Evolutionary conservation across 2,113 vertebrate genomes (phyloP), one percentile per base, ranked within the genome.

Genomic region (Motacilla tschutschensis): DNA sequence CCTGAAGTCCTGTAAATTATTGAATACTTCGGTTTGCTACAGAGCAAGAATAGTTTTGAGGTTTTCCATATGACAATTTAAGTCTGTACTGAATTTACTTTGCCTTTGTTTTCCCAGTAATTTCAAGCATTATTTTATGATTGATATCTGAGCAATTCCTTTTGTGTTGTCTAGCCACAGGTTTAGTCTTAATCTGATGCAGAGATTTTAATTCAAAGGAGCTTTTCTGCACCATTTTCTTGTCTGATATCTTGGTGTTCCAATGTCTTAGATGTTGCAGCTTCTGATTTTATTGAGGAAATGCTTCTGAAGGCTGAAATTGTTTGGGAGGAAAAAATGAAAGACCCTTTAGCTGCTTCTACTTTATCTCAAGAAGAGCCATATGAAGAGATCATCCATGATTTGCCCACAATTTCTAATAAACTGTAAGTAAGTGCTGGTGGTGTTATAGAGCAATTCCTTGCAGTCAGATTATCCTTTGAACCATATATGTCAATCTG

Each of bases 281-380:
- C 97, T 2, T 98, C 98, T 19, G 97, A 98, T 54, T 96, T 96
- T 60, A 98, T 99, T 67, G 97, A 97, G 85, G 97, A 98, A 41
- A 95, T 98, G 92, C 95, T 99, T 80, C 93, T 98, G 76, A 98
- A 95, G 44, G 98, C 98, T 16, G 99, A 99, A 95, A 95, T 94
- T 53, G 92, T 96, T 89, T 99, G 98, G 98, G 96, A 97, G 31
- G 96, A 97, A 88, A 97, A 94, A 92, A 93, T 92, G 75, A 96
- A 94, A 88, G 97, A 98, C 47, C 97, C 97, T 13, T 90, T 94
- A 11, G 76, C 94, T 38, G 91, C 92, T 46, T 76, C 95, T 21
- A 1, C 90, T 26, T 93, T 96, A 44, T 79, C 96, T 35, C 95
- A 97, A 51, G 97, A 98, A 88, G 98, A 98, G 28, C 94, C 96